Base-by-base conservation (phyloP, 1,140 invertebrate genomes). In the Solen grandis region DNA sequence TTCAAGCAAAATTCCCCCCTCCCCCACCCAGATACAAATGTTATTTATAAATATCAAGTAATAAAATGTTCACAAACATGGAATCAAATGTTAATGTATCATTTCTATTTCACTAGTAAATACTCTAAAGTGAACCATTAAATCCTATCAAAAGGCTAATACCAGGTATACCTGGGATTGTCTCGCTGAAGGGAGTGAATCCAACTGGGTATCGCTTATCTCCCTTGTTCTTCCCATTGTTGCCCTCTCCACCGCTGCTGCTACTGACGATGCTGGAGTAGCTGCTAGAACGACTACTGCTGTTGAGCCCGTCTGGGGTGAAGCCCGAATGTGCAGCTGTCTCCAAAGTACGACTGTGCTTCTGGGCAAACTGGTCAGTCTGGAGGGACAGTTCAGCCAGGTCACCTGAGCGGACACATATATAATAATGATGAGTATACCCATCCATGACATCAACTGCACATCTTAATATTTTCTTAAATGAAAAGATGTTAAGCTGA, bases 181-280 rank as follows among this genome's bases (percentile, higher is more conserved):
- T 80, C 19, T 80, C 68, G 38, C 77, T 55, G n/a, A 85, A 88
- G n/a, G 81, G 76, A 31, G 66, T 80, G 68, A 85, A 88, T n/a
- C 69, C 68, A n/a, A 69, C 16, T 5, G 73, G 70, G 36, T 76
- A 79, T 54, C 83, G 76, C 27, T 85, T 87, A 29, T 75, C 82
- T 41, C 68, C 74, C 14, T 76, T 75, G 54, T 35, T 62, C 74
- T 80, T 54, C 50, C 70, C 68, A 69, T 80, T 74, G 55, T 65
- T 25, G 27, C 50, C 57, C 36, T 81, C 63, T 60, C 54, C 69
- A 46, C 72, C 81, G 35, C 79, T 83, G 36, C 78, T 88, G 77
- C 76, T 88, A 78, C 89, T 91, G 41, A 91, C 90, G 25, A 90
- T 88, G 62, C 89, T 90, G 76, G 89, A 90, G 83, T 91, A 91